Base-by-base conservation (phyloP, 2,888 invertebrate genomes). In the Phrixothrix hirtus region DNA sequence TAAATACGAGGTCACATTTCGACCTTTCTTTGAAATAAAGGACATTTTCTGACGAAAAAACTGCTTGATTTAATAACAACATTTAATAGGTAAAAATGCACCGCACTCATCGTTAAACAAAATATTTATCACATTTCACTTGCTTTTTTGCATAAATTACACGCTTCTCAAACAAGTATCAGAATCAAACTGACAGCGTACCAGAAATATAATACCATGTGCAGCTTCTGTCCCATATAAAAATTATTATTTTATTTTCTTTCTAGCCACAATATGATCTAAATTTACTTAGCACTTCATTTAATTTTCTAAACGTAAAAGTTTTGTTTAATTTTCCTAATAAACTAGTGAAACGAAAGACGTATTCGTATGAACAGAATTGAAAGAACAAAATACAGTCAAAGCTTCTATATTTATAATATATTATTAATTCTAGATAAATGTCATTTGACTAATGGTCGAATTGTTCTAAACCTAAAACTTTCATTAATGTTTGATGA, bases 1-100 rank as follows among this genome's bases (percentile, higher is more conserved):
- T 57, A 50, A 57, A 53, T 57, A 54, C 55, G 57, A 62, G 63
- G 62, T 62, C 62, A 59, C 49, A 39, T 49, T 39, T 51, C 42
- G 58, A 55, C 56, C 49, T 47, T 58, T 54, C 14, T 29, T 38
- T 37, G 27, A 37, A 35, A 10, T 14, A 46, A 46, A 46, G 42
- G 39, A 26, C 39, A 39, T 47, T 47, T 36, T 17, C 21, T 26
- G 31, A n/a, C n/a, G n/a, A n/a, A 30, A 30, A 26, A 14, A 25
- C 15, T 31, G 25, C 17, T 15, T 6, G 10, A 39, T 12, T 25
- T 29, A 2, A 16, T 13, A 9, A 3, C 12, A 25, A 11, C 3
- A 21, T 10, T 30, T 15, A 37, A 27, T 15, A 11, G n/a, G 4
- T 30, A 12, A 47, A 47, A 39, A 34, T 46, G 17, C n/a, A n/a